Conservation (phyloP, 2,888 invertebrate species). For the Epirrhoe tristata region DNA sequence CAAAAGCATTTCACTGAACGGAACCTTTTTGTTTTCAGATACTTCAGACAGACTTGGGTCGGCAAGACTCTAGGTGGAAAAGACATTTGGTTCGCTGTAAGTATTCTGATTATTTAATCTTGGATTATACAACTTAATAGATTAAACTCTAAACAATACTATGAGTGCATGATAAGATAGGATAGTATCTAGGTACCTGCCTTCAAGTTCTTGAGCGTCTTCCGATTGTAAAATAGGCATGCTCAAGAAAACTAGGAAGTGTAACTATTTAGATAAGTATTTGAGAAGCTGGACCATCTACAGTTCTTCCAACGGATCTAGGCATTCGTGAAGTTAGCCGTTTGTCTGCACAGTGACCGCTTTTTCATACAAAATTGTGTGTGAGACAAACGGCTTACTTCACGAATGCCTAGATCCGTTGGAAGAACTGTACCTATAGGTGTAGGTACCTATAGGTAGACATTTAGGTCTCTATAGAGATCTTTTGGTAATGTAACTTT, state of each 20-base stretch:
- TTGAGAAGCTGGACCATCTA: neutral
- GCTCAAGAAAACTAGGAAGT: neutral
- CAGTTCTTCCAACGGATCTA: too few species aligned
- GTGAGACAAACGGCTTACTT: too few species aligned
- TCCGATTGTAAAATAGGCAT: neutral
- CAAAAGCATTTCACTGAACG: too few species aligned
- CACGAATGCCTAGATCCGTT: too few species aligned
- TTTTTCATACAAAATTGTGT: too few species aligned
- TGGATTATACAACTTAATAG: neutral
- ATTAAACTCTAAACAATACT: neutral
- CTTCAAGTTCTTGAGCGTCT: neutral
- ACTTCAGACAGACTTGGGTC: slow-evolving; percentile 96
- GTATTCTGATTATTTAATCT: slow-evolving; percentile 56
- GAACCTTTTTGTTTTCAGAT: slow-evolving; percentile 76
- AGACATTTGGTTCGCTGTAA: slow-evolving; percentile 97
- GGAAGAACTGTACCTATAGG: too few species aligned
- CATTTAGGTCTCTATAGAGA: neutral
- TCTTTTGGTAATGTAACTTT: slow-evolving; percentile 8
- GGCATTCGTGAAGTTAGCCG: too few species aligned
- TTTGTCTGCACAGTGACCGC: too few species aligned
- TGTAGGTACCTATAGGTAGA: neutral
- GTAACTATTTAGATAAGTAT: neutral
- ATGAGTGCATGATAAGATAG: neutral
- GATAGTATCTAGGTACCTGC: too few species aligned
- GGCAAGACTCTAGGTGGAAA: slow-evolving; percentile 92